phyloP scores from a whole-genome alignment of 2,888 invertebrate species.

The Vannuccia rotundouncinata region DNA sequence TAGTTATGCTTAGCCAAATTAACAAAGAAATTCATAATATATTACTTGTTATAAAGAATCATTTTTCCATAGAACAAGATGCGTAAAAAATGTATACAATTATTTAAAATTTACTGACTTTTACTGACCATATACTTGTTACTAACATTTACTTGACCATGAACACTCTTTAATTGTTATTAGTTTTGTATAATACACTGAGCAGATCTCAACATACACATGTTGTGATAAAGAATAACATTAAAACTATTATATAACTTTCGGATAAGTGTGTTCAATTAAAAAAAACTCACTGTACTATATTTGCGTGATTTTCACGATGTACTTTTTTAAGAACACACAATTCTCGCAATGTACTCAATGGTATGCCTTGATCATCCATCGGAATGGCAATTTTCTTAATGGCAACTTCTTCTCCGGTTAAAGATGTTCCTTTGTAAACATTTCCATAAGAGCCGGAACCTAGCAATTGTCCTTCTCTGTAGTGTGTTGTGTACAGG shows the following conservation, averaged over 20 bases:
- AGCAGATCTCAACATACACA: too few relatives aligned
- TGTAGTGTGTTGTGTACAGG: neutral
- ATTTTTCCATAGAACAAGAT: neutral
- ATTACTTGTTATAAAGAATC: neutral
- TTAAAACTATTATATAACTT: neutral
- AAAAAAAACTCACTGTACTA: constrained; percentile 23
- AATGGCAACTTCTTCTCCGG: constrained; percentile 1
- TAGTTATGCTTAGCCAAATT: neutral
- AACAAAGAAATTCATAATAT: neutral
- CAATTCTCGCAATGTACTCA: constrained; percentile 37
- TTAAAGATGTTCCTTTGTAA: constrained; percentile 18
- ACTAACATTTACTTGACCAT: too few relatives aligned
- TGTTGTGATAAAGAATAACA: neutral
- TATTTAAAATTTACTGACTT: neutral
- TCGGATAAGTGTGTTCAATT: neutral
- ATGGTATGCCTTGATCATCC: constrained; percentile 33
- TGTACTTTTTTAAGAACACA: constrained; percentile 33
- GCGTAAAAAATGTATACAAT: neutral
- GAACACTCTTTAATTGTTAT: too few relatives aligned
- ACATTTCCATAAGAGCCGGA: constrained; percentile 31
- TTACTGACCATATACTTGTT: too few relatives aligned
- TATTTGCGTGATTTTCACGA: neutral
- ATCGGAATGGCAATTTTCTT: constrained; percentile 27
- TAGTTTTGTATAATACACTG: too few relatives aligned
- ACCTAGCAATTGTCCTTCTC: neutral